These are phyloP conservation scores for Ceyx cyanopectus DNA, from an alignment of 2,113 vertebrate genomes.

Conservation along the genomic window DNA sequence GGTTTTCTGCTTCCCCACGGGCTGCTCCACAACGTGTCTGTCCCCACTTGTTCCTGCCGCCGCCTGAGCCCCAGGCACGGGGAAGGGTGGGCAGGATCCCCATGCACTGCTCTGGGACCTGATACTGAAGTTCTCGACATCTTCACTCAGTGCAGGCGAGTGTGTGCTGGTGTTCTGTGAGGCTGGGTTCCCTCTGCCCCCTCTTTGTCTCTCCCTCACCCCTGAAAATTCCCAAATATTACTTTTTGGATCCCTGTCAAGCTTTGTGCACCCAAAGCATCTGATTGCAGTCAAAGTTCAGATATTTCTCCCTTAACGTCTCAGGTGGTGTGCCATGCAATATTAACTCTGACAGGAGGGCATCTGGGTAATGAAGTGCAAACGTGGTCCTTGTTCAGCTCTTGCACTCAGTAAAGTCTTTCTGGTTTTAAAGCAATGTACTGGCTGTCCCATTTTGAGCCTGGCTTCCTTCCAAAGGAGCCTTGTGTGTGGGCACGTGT, in stretches of 20 bases:
- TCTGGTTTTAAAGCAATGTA: constrained; percentile 6
- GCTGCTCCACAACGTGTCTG: neutral
- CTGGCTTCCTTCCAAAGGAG: constrained; percentile 36
- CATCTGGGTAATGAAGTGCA: neutral
- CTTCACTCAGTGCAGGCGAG: neutral
- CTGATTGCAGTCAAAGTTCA: neutral
- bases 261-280: neutral
- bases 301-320: neutral
- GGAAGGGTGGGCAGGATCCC: neutral
- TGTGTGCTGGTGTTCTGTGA: neutral
- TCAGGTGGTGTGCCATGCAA: neutral
- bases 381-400: neutral
- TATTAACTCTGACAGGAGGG: neutral
- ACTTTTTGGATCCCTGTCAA: rapidly evolving
- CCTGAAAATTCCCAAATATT: neutral
- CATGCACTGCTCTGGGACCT: neutral
- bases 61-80: neutral
- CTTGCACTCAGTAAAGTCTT: constrained; percentile 10
- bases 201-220: neutral
- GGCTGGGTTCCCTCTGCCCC: neutral
- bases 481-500: constrained; percentile 68
- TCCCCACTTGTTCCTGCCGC: neutral
- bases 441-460: constrained; percentile 47
- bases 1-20: neutral
- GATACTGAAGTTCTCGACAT: neutral